These are phyloP conservation scores for Molanna angustata DNA, from an alignment of 2,888 invertebrate species.

Conservation along the genomic window DNA sequence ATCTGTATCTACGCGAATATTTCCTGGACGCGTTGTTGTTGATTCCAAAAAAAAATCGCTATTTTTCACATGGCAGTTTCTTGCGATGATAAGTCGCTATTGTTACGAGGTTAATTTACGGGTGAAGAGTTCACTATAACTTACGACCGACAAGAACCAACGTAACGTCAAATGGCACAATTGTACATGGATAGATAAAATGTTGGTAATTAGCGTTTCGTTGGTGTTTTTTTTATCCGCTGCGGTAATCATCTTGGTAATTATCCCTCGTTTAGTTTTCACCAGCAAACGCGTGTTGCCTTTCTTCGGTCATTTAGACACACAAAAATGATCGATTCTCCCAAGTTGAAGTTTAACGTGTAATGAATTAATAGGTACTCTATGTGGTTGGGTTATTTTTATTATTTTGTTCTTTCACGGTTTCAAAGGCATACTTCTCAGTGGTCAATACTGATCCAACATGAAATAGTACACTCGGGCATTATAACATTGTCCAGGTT, in stretches of 20 bases:
- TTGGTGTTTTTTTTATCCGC: neutral
- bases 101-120: constrained; percentile 22
- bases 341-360: neutral
- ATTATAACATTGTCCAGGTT: constrained; percentile 4
- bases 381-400: neutral
- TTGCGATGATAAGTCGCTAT: constrained; percentile 13
- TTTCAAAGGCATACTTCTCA: constrained; percentile 14
- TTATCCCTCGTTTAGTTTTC: no score
- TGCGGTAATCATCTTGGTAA: constrained; percentile 12
- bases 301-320: neutral
- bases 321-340: no score
- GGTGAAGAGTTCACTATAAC: constrained; percentile 25
- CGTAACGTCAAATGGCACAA: constrained; percentile 5
- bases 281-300: neutral
- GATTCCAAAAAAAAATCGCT: no score
- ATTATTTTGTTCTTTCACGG: neutral
- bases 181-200: neutral
- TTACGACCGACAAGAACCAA: no score
- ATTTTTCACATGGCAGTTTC: no score
- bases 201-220: constrained; percentile 2
- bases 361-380: neutral
- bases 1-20: no score
- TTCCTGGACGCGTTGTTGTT: no score
- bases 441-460: constrained; percentile 13
- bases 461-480: no score